phyloP scores from a whole-genome alignment of 1,140 invertebrate species.

The Brachionus asplanchnoidis region DNA sequence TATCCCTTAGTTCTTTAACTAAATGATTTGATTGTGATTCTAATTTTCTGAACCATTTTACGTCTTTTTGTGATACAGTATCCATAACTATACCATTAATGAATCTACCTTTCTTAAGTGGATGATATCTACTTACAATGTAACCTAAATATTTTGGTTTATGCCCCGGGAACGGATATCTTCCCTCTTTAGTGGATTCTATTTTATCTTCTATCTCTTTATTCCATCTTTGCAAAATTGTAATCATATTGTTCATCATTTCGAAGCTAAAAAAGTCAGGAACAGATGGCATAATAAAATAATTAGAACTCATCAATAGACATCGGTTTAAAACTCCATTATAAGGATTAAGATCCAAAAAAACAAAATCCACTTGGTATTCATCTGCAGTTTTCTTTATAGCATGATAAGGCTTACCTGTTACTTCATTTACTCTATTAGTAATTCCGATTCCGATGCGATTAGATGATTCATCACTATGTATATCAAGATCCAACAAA shows the following conservation, averaged over 20 bases:
- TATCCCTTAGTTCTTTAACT: background rate
- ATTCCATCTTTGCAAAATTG: background rate
- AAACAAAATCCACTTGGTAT: conserved; percentile 1
- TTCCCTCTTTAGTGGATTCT: background rate
- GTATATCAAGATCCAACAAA: background rate
- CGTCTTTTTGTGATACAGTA: background rate
- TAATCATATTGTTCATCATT: background rate
- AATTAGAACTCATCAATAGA: background rate
- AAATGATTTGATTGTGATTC: background rate
- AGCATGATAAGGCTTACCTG: background rate
- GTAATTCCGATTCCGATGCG: background rate
- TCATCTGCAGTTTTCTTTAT: background rate
- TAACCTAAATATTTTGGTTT: background rate
- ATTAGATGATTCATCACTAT: background rate
- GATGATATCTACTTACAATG: background rate
- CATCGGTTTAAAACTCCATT: conserved; percentile 14
- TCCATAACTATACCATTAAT: background rate
- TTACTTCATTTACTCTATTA: background rate
- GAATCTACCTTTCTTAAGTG: background rate
- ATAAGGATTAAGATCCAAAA: background rate
- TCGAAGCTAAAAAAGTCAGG: background rate
- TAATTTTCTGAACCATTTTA: background rate
- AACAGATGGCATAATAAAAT: background rate
- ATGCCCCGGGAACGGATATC: background rate
- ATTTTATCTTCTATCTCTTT: background rate